Base-by-base conservation (phyloP, 2,113 vertebrate genomes). In the Podilymbus podiceps region DNA sequence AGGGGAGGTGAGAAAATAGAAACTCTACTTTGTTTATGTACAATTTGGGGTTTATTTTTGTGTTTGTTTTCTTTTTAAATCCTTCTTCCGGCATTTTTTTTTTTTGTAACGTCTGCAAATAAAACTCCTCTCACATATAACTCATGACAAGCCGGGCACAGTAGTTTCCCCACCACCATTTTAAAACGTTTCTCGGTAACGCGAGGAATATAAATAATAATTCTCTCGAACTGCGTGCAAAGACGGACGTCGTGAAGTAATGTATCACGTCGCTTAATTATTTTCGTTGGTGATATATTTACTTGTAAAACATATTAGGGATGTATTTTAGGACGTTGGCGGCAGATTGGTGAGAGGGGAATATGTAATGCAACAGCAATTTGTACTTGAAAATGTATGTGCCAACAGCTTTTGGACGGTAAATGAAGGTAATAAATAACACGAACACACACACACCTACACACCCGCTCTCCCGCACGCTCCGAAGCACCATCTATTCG, bases 341-440 rank as follows among this genome's bases (percentile, higher is more conserved):
- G 42, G 85, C 77, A 84, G 95, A 93, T 53, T 85, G 86, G 75
- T 92, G 93, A 94, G 92, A 91, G 59, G 50, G 60, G 79, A 93
- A 91, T 95, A 95, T 87, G 79, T 72, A 89, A 71, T 40, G 85
- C 93, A 84, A 94, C 63, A 76, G 94, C 91, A 97, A 97, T 97
- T 97, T 97, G 97, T 94, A 79, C 95, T 96, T 79, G 90, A 91
- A 96, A 97, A 97, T 93, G 81, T 79, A 95, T 87, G 92, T 96
- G 95, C 90, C 96, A 95, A 92, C 95, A 96, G 95, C 90, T 96
- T 95, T 96, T 89, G 91, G 93, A 94, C 38, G 80, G 59, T 78
- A 96, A 97, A 95, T 95, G 89, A 93, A 85, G 88, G 92, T 15
- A 91, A 97, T 97, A 97, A 97, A 97, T 96, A 96, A 96, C 63